Percentiles rank a stretch among this genome's conserved stretches.
These are phyloP conservation scores for Napeogenes inachia DNA, from an alignment of 2,888 invertebrate species.

Conservation along the genomic window DNA sequence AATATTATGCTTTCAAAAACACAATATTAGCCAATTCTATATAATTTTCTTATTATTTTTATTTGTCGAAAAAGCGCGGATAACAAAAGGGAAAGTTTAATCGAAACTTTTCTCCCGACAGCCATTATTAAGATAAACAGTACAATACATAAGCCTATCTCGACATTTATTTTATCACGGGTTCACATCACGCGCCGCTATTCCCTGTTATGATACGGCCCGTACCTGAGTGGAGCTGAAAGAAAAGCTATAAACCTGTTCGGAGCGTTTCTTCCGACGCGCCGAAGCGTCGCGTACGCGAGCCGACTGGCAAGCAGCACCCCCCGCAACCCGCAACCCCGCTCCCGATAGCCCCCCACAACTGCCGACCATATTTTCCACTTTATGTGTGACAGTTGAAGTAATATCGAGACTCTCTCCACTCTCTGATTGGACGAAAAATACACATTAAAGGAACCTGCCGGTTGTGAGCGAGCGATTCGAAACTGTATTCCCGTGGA, in stretches of 20 bases:
- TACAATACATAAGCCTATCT: slow-evolving; percentile 79
- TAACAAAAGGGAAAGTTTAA: slow-evolving; percentile 59
- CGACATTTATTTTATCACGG: slow-evolving; percentile 78
- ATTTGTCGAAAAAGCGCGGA: slow-evolving; percentile 19
- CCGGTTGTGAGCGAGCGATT: slow-evolving; percentile 75
- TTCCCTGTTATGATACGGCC: slow-evolving; percentile 78
- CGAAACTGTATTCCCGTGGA: slow-evolving; percentile 78
- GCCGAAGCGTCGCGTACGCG: slow-evolving; percentile 75
- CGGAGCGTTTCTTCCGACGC: slow-evolving; percentile 73
- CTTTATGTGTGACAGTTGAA: slow-evolving; percentile 80
- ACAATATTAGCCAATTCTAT: slow-evolving; percentile 2
- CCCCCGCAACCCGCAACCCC: slow-evolving; percentile 38
- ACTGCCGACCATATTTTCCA: slow-evolving; percentile 79
- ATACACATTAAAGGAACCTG: slow-evolving; percentile 79
- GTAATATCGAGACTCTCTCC: slow-evolving; percentile 79
- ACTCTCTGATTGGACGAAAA: slow-evolving; percentile 79
- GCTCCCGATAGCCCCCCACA: slow-evolving; percentile 59
- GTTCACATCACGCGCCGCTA: slow-evolving; percentile 78
- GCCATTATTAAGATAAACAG: slow-evolving; percentile 78
- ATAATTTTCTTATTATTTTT: slow-evolving; percentile 12
- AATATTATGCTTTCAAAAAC: slow-evolving; percentile 2
- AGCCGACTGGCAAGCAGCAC: slow-evolving; percentile 61
- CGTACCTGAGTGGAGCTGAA: slow-evolving; percentile 77
- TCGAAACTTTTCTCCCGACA: slow-evolving; percentile 72
- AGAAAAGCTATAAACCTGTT: slow-evolving; percentile 79